phyloP scores from a whole-genome alignment of 2,113 vertebrate genomes.

The Silurus asotus region DNA sequence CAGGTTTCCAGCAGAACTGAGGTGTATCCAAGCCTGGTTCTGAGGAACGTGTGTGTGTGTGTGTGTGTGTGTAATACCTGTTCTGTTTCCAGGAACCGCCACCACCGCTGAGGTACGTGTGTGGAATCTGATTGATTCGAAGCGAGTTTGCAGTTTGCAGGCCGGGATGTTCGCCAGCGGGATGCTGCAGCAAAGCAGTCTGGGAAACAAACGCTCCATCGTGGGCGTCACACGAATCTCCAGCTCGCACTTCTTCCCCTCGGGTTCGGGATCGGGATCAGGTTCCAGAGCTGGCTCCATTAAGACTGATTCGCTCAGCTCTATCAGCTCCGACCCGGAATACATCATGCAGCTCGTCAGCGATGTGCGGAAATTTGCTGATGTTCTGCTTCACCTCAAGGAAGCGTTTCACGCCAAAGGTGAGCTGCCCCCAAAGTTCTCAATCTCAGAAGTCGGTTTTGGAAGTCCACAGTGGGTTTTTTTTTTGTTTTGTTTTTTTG shows the following conservation, averaged over 20 bases:
- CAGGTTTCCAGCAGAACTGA: too few species aligned
- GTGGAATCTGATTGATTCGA: constrained; percentile 19
- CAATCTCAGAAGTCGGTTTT: background rate
- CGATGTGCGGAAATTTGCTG: constrained; percentile 90
- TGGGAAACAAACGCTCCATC: constrained; percentile 80
- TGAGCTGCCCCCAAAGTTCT: constrained; percentile 55
- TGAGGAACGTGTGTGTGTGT: background rate
- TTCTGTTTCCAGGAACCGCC: constrained; percentile 27
- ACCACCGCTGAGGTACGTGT: constrained; percentile 23
- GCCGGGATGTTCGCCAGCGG: constrained; percentile 49
- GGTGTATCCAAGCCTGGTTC: background rate
- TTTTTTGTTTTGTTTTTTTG: too few species aligned
- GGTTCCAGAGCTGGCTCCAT: constrained; percentile 53
- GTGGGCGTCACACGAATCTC: constrained; percentile 81
- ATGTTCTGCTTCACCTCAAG: constrained; percentile 89
- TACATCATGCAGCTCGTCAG: constrained; percentile 94
- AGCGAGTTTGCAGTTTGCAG: background rate
- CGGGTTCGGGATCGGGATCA: constrained; percentile 68
- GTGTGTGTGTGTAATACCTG: background rate
- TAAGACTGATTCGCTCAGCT: constrained; percentile 76
- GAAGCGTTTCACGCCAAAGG: constrained; percentile 88
- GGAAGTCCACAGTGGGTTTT: too few species aligned
- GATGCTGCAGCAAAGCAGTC: constrained; percentile 64
- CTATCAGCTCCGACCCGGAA: constrained; percentile 79
- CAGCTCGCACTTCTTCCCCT: constrained; percentile 75